Percentiles rank a stretch among this genome's conserved stretches.
Evolutionary conservation across 2,113 vertebrate species (phyloP).

Genomic region (Prionailurus viverrinus): DNA sequence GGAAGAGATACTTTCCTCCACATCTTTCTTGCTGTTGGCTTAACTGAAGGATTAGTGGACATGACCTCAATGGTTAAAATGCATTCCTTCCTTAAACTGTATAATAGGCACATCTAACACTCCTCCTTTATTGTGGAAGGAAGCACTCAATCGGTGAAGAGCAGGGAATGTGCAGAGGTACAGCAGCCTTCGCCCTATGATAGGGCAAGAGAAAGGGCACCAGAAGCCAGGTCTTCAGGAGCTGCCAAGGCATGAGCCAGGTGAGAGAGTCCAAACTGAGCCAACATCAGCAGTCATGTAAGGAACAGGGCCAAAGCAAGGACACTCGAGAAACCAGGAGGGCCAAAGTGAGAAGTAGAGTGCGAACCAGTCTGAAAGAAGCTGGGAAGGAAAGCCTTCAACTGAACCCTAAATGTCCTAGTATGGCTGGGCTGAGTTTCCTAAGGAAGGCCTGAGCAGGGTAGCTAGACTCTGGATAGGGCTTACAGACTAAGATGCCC

Average conservation of each 20-base stretch:
- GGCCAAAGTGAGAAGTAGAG: not conserved
- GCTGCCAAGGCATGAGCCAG: not conserved
- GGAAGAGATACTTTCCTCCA: conserved; percentile 6
- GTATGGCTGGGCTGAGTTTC: not conserved
- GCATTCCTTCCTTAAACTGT: conserved; percentile 25
- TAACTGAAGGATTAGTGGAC: not conserved
- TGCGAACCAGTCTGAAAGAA: not conserved
- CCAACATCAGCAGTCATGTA: not conserved
- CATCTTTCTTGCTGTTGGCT: not conserved
- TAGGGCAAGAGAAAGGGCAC: not conserved
- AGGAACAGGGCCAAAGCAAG: not conserved
- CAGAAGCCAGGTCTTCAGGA: not conserved
- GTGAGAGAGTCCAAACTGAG: not conserved
- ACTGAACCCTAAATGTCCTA: not conserved
- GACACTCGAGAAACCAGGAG: not conserved
- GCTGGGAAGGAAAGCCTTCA: not conserved
- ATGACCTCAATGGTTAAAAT: not conserved
- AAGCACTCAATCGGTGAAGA: not conserved
- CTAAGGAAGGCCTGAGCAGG: not conserved
- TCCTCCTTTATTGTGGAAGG: not conserved
- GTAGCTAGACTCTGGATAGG: not conserved
- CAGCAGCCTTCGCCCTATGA: not conserved
- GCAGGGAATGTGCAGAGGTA: not conserved
- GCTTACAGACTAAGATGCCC: not conserved
- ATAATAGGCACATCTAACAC: not conserved